Conservation (phyloP, 2,113 vertebrate genomes). For the Cyprinus carpio region DNA sequence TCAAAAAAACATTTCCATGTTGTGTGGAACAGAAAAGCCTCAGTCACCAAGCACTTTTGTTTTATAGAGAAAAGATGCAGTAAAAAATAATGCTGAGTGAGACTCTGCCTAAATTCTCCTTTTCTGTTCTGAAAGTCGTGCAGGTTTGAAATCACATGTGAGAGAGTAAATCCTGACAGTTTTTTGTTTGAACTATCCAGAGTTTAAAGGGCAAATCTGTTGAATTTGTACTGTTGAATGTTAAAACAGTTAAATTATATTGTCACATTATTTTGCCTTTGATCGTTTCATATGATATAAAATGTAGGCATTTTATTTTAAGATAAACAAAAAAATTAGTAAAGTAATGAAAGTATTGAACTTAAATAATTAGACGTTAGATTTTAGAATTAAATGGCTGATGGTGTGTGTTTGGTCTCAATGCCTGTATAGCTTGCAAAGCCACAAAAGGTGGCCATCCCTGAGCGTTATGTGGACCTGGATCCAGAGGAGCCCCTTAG, state of each 20-base stretch:
- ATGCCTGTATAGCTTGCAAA: slow-evolving; percentile 80
- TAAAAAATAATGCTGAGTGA: not conserved
- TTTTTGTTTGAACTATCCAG: not conserved
- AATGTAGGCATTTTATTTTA: not conserved
- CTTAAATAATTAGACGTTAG: not conserved
- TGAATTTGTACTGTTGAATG: too few relatives aligned
- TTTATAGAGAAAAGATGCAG: not conserved
- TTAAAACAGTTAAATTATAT: too few relatives aligned
- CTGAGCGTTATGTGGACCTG: slow-evolving; percentile 89
- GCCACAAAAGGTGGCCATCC: slow-evolving; percentile 92
- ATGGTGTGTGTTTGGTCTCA: not conserved
- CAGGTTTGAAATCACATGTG: too few relatives aligned
- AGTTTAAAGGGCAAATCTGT: not conserved
- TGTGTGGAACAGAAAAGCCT: not conserved
- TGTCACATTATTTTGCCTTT: too few relatives aligned
- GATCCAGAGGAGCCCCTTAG: slow-evolving; percentile 91
- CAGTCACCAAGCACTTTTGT: not conserved
- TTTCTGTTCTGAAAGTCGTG: not conserved
- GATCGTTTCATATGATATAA: not conserved
- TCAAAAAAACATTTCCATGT: not conserved
- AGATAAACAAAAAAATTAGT: not conserved
- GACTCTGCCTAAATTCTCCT: not conserved
- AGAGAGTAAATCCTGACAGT: not conserved
- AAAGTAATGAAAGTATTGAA: not conserved
- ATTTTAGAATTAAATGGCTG: not conserved